Base-by-base conservation (phyloP, 1,140 invertebrate species). In the Papilio dardanus region DNA sequence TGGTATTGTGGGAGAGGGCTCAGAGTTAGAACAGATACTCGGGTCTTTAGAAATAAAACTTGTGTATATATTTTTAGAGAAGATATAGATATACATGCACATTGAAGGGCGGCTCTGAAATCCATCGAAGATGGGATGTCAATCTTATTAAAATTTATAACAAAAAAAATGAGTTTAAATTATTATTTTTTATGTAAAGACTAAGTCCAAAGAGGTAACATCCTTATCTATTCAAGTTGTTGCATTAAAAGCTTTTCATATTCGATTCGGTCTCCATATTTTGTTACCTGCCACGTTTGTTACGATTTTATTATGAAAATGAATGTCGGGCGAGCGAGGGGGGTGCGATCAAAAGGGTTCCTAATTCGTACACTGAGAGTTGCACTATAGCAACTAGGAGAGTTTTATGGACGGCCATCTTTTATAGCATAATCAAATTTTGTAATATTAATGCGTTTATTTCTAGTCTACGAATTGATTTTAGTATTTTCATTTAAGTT, bases 371-470 rank as follows among this genome's bases (percentile, higher is more conserved):
- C 86, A 86, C 89, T 89, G 83, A 86, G 82, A 78, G 79, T 73
- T 88, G 87, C 86, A 88, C 88, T 91, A 90, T 84, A 86, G 83
- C 85, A 89, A 92, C 90, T 91, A 90, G 88, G 88, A 86, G 85
- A 86, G 85, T 93, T 92, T 93, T 93, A 93, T 93, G 88, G 88
- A 84, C 78, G 86, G 90, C 89, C 89, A 87, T 91, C 87, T 92
- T 93, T 93, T 92, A 93, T 91, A 86, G 87, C 89, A 92, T 93
- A 93, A 93, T 93, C 88, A 93, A 93, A 93, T 93, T 93, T 91
- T 91, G 88, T 88, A 90, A 89, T 91, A 93, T 93, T 93, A 93
- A 93, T 92, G 90, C 84, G 81, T 82, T 84, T 83, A 81, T 87
- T 88, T 87, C 86, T 78, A 76, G 80, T 87, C 81, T 83, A 83